Percentiles rank a stretch among this genome's conserved stretches.
phyloP scores from a whole-genome alignment of 2,797 vertebrate species.

The Varecia variegata region DNA sequence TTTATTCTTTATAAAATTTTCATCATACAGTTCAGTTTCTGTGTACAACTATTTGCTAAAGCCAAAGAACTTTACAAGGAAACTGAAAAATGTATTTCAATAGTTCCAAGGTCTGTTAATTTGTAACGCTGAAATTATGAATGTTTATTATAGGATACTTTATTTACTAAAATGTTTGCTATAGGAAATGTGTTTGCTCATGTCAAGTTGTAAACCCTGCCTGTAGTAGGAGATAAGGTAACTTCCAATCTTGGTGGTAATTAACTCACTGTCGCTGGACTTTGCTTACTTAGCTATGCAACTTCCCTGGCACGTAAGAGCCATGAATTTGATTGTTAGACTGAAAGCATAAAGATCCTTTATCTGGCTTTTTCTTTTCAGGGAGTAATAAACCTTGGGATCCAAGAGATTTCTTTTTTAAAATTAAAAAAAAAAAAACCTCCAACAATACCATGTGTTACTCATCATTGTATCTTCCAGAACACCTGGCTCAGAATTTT shows the following conservation, averaged over 20 bases:
- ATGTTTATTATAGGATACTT: background rate
- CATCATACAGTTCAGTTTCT: background rate
- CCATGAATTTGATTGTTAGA: background rate
- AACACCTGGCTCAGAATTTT: background rate
- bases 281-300: background rate
- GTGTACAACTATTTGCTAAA: conserved; percentile 26
- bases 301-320: background rate
- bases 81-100: conserved; percentile 4
- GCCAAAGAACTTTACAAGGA: background rate
- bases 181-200: background rate
- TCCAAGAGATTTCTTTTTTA: background rate
- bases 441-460: background rate
- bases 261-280: background rate
- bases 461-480: background rate
- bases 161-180: conserved; percentile 29
- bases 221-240: background rate
- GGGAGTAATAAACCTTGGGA: background rate
- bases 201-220: background rate
- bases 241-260: background rate
- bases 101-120: conserved; percentile 24
- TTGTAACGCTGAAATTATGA: conserved; percentile 47
- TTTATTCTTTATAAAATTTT: background rate
- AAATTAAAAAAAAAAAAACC: background rate
- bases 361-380: background rate
- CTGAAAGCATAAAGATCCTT: background rate